Base-by-base conservation (phyloP, 2,113 vertebrate genomes). In the Clarias batrachus region DNA sequence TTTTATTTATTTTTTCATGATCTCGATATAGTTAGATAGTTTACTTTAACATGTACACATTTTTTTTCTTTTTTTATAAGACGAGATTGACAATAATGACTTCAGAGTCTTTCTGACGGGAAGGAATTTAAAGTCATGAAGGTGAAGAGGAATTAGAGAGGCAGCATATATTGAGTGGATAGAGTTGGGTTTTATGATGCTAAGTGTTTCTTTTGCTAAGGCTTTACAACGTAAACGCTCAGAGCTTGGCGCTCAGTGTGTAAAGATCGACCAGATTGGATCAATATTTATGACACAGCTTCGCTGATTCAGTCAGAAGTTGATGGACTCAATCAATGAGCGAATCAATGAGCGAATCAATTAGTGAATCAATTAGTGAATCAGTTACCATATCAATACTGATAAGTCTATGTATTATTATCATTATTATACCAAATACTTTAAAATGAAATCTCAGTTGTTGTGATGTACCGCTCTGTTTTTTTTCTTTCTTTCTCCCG, bases 211-310 rank as follows among this genome's bases (percentile, higher is more conserved):
- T 80, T 37, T 37, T 59, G 57, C 27, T 60, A 10, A 30, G 48
- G 16, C 62, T 81, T 81, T 25, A 3, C 23, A 23, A 57, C 60
- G 57, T 81, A 23, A 81, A 81, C 0, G 16, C 27, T 37, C 9
- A 37, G 27, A 60, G 9, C 27, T 9, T 11, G 56, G n/a, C 52
- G 2, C 16, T 59, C 4, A 10, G 78, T 27, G 74, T 56, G 48
- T 17, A 9, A 62, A 41, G 57, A 81, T 9, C 7, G 27, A 60
- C 78, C 62, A 4, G 10, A 62, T 23, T 25, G 17, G 13, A 62
- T 81, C 78, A 62, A 81, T 81, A 59, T 79, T 79, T 79, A 80
- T 80, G 78, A 81, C 19, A 37, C 57, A 81, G 57, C 30, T 81
- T 62, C 1, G 25, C 30, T 13, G 78, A 80, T 60, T 60, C 56